These are phyloP conservation scores for Calypte anna DNA, from an alignment of 2,113 vertebrate species.

Conservation along the genomic window DNA sequence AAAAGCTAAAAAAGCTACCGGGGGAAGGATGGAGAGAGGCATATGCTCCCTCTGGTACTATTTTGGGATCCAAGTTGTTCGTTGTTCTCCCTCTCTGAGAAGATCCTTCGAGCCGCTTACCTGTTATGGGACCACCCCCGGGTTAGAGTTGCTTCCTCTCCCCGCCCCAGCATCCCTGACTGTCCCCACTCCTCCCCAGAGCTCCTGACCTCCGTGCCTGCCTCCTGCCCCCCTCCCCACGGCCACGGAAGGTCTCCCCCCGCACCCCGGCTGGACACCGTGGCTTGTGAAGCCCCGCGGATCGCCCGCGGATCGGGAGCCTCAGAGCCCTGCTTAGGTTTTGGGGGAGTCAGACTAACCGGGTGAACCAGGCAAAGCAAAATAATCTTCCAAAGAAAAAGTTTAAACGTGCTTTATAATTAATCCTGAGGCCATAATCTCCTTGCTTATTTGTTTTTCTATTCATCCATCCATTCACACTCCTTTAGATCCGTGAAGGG, in stretches of 20 bases:
- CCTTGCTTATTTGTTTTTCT: slow-evolving; percentile 48
- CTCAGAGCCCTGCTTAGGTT: not conserved
- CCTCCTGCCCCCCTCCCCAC: not conserved
- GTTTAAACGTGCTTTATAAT: slow-evolving; percentile 14
- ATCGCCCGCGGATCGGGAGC: not conserved
- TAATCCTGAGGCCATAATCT: slow-evolving; percentile 44
- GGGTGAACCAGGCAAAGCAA: not conserved
- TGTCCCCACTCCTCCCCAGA: not conserved
- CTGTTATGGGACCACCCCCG: not conserved
- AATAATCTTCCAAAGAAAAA: slow-evolving; percentile 10
- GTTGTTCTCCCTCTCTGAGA: not conserved
- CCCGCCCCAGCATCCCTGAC: not conserved
- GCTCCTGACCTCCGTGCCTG: not conserved
- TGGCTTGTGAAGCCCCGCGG: not conserved
- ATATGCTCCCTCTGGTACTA: not conserved
- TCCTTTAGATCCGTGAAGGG: slow-evolving; percentile 32
- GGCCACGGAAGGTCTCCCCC: not conserved
- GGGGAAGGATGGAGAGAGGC: not conserved
- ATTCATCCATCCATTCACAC: slow-evolving; percentile 48
- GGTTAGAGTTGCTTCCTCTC: not conserved
- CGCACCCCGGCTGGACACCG: not conserved
- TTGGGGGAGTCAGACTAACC: not conserved
- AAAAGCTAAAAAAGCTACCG: no score
- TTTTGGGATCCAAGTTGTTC: not conserved
- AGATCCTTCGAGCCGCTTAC: not conserved